Base-by-base conservation (phyloP, 2,113 vertebrate species). In the Helogale parvula region DNA sequence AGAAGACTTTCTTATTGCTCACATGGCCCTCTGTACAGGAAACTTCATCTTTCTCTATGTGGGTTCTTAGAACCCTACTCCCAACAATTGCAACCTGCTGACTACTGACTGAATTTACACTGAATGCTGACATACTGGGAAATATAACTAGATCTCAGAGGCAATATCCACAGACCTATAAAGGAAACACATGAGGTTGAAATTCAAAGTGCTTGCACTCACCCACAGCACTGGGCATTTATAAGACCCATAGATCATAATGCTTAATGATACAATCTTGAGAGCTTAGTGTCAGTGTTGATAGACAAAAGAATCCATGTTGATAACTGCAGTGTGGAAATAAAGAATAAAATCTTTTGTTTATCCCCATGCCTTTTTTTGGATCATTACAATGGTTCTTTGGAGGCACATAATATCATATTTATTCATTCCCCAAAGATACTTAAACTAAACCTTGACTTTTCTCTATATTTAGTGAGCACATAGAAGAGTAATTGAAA, bases 131-230 rank as follows among this genome's bases (percentile, higher is more conserved):
- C 93, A 86, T 74, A 91, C 60, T 96, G 92, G 95, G 94, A 96
- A 84, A 87, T 95, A 89, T 68, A 97, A 94, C 96, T 86, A 74
- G 71, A 96, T 96, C 90, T 97, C 92, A 76, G 76, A 88, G 71
- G 90, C 93, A 96, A 66, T 88, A 96, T 94, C 60, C 76, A 84
- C 90, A 95, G 50, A 74, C 52, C 80, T 74, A 85, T 81, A 97
- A 97, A 96, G 81, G 63, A 98, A 97, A 60, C 88, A 71, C 92
- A 87, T 35, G 84, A 68, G 83, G 71, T 33, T 93, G 92, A 94
- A 97, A 95, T 97, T 94, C 84, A 95, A 69, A 93, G 65, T 93
- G 63, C 72, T 88, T 82, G 23, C 21, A 50, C 74, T 97, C 66
- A 84, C 80, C 71, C 35, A 60, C 54, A 90, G 74, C 3, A 7